phyloP scores from a whole-genome alignment of 1,140 invertebrate species.

The Drosophila pandora region DNA sequence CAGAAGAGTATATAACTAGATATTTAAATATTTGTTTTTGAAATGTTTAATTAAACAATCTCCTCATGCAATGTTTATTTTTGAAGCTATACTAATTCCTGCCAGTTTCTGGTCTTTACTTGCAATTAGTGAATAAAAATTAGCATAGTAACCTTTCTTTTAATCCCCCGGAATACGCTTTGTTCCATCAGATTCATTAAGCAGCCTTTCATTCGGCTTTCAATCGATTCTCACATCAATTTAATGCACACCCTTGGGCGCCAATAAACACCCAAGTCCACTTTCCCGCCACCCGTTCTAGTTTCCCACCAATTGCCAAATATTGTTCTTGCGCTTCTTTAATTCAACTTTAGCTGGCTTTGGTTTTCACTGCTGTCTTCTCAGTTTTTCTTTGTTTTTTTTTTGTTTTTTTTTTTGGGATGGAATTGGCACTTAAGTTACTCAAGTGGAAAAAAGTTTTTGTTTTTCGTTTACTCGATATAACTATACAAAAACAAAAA shows the following conservation, averaged over 20 bases:
- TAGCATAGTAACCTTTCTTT: conserved; percentile 10
- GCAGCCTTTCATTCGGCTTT: conserved; percentile 49
- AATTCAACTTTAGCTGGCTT: conserved; percentile 26
- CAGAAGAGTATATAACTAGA: background rate
- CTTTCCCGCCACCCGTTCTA: background rate
- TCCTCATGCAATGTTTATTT: background rate
- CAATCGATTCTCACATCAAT: conserved; percentile 61
- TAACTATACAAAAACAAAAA: conserved; percentile 54
- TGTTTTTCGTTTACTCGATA: conserved; percentile 79
- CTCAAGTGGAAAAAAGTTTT: conserved; percentile 83
- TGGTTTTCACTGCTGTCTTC: conserved; percentile 39
- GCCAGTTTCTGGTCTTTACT: background rate
- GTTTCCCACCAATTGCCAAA: conserved; percentile 29
- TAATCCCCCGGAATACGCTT: conserved; percentile 3
- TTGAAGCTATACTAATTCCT: background rate
- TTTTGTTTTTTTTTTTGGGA: conserved; percentile 33
- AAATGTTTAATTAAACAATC: background rate
- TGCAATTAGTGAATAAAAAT: background rate
- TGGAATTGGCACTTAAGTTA: conserved; percentile 81
- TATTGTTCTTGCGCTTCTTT: conserved; percentile 40
- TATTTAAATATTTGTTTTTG: background rate
- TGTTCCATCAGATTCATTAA: conserved; percentile 11
- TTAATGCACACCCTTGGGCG: conserved; percentile 35
- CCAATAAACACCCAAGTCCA: conserved; percentile 32
- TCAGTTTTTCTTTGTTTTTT: conserved; percentile 13